These are phyloP conservation scores for Bathynomus jamesi DNA, from an alignment of 1,140 invertebrate species.

Conservation along the genomic window DNA sequence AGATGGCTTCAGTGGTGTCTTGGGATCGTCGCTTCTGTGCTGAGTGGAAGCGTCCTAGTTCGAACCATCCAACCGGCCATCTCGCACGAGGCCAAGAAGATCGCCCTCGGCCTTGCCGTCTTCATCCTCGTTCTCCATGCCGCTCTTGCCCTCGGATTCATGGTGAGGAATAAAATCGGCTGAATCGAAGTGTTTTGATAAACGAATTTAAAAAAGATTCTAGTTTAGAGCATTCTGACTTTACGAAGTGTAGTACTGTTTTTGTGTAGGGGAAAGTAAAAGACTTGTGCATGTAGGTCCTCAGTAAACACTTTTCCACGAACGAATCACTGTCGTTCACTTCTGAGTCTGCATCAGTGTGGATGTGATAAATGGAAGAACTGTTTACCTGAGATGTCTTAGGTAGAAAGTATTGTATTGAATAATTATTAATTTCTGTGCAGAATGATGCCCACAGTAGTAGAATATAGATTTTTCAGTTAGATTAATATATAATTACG, in stretches of 20 bases:
- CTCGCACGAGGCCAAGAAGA: constrained; percentile 47
- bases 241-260: too few species aligned
- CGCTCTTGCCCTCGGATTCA: constrained; percentile 72
- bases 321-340: too few species aligned
- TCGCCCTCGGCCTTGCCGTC: constrained; percentile 59
- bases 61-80: constrained; percentile 71
- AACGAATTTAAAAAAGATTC: background rate
- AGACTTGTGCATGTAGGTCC: too few species aligned
- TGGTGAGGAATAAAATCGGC: too few species aligned
- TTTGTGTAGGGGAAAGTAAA: too few species aligned
- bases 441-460: background rate
- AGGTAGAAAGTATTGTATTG: background rate
- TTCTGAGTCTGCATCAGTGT: background rate
- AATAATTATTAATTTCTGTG: background rate
- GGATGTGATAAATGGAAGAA: background rate
- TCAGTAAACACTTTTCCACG: too few species aligned
- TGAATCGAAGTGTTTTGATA: too few species aligned
- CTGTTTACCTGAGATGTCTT: too few species aligned
- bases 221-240: background rate
- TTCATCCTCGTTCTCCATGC: constrained; percentile 67
- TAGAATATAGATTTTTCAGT: background rate
- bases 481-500: background rate
- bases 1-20: constrained; percentile 78
- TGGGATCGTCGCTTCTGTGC: constrained; percentile 63
- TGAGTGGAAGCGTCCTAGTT: constrained; percentile 79